A percentile compares a stretch with the other conserved stretches of the same genome.
Conservation (phyloP, 2,888 invertebrate genomes). For the Octonoba sinensis region DNA sequence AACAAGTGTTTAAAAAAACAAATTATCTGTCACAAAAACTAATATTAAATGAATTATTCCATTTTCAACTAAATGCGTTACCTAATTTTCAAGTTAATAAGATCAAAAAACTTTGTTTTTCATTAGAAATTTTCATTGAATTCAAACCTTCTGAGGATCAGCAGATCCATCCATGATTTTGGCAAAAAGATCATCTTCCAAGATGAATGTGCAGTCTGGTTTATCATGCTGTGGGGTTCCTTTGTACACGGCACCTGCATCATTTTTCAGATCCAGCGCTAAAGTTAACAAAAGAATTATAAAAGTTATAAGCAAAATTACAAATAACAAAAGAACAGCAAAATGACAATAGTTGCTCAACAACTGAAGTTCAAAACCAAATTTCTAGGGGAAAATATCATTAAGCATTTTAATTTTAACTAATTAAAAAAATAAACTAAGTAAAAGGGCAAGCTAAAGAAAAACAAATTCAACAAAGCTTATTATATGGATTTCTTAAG, state of each 20-base stretch:
- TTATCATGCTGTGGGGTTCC: conserved; percentile 82
- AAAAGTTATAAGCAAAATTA: conserved; percentile 66
- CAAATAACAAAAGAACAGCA: neutral
- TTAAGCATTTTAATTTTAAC: too few relatives aligned
- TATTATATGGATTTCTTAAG: too few relatives aligned
- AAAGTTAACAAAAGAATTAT: conserved; percentile 67
- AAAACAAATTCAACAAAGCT: too few relatives aligned
- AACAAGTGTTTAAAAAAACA: too few relatives aligned
- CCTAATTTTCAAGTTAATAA: neutral
- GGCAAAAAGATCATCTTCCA: conserved; percentile 87
- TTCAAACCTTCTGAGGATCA: conserved; percentile 72
- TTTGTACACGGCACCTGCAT: conserved; percentile 79
- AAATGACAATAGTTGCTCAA: neutral
- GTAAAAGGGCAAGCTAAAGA: too few relatives aligned
- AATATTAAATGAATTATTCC: too few relatives aligned
- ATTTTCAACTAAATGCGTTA: too few relatives aligned
- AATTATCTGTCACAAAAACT: too few relatives aligned
- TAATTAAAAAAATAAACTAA: too few relatives aligned
- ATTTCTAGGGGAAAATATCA: too few relatives aligned
- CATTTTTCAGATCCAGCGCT: conserved; percentile 88
- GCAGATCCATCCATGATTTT: conserved; percentile 77
- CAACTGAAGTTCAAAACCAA: neutral
- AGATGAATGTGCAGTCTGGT: conserved; percentile 86
- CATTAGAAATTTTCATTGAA: neutral
- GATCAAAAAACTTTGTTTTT: too few relatives aligned